Evolutionary conservation across 2,797 vertebrate species (phyloP).

Genomic region (Chromis chromis): DNA sequence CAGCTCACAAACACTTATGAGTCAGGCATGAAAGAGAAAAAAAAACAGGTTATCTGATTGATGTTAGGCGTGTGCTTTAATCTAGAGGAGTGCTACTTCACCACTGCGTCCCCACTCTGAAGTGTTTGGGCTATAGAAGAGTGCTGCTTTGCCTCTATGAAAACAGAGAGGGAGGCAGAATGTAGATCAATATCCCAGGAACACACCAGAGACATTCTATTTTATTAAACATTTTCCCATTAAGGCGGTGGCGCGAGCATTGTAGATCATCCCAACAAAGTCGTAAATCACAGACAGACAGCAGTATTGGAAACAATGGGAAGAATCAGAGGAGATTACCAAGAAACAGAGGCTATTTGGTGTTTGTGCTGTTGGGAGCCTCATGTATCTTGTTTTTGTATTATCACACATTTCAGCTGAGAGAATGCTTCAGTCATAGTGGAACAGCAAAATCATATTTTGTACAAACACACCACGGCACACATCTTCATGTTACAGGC

Average conservation of each 20-base stretch:
- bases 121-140: constrained; percentile 69
- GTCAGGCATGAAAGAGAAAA: constrained; percentile 19
- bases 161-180: constrained; percentile 72
- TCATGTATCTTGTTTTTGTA: constrained; percentile 51
- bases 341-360: constrained; percentile 63
- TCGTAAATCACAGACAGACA: constrained; percentile 81
- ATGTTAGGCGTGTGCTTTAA: constrained; percentile 78
- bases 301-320: constrained; percentile 68
- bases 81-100: constrained; percentile 79
- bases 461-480: constrained; percentile 7
- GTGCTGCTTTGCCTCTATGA: constrained; percentile 60
- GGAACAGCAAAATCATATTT: constrained; percentile 8
- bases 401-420: constrained; percentile 26
- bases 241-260: constrained; percentile 68
- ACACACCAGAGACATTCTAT: constrained; percentile 81
- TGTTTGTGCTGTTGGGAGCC: constrained; percentile 44
- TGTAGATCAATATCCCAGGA: constrained; percentile 80
- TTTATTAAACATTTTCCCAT: constrained; percentile 86
- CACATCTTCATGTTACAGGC: constrained; percentile 10
- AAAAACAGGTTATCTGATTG: constrained; percentile 75
- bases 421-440: constrained; percentile 11
- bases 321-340: constrained; percentile 72
- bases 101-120: constrained; percentile 53
- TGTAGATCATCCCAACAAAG: constrained; percentile 81
- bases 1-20: constrained; percentile 45